Evolutionary conservation across 2,113 vertebrate genomes (phyloP).

Genomic region (Chamaea fasciata): DNA sequence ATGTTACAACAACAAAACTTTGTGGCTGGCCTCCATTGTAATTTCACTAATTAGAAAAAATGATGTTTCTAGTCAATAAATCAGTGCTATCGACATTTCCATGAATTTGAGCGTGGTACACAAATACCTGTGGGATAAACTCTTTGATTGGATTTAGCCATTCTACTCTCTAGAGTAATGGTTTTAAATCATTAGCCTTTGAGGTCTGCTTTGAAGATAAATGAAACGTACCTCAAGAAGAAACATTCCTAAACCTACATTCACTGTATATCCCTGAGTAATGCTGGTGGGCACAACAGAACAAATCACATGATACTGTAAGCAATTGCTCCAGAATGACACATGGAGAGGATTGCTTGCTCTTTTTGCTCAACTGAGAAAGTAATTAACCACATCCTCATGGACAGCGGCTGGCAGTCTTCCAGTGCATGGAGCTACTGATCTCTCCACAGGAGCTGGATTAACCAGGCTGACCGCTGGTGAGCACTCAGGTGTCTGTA

Average conservation of each 20-base stretch:
- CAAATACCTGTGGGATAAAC: neutral
- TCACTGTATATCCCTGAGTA: neutral
- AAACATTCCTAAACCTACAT: neutral
- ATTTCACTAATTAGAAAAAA: constrained; percentile 12
- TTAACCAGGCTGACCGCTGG: neutral
- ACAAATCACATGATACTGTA: neutral
- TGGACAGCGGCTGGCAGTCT: neutral
- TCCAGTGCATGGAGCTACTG: rapidly evolving
- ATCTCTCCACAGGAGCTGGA: neutral
- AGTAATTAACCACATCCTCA: neutral
- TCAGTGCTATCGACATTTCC: neutral
- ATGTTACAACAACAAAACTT: constrained; percentile 9
- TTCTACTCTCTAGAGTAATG: neutral
- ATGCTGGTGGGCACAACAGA: neutral
- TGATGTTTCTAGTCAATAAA: neutral
- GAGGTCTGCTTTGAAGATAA: neutral
- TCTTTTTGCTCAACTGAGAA: neutral
- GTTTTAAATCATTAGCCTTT: neutral
- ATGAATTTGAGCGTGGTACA: neutral
- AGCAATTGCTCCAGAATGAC: neutral
- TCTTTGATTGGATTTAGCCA: neutral
- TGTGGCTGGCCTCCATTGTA: neutral
- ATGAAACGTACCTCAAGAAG: neutral
- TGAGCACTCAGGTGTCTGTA: neutral
- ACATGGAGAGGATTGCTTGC: neutral